Base-by-base conservation (phyloP, 64 coral and sea anemone genomes). In the Actinia tenebrosa region DNA sequence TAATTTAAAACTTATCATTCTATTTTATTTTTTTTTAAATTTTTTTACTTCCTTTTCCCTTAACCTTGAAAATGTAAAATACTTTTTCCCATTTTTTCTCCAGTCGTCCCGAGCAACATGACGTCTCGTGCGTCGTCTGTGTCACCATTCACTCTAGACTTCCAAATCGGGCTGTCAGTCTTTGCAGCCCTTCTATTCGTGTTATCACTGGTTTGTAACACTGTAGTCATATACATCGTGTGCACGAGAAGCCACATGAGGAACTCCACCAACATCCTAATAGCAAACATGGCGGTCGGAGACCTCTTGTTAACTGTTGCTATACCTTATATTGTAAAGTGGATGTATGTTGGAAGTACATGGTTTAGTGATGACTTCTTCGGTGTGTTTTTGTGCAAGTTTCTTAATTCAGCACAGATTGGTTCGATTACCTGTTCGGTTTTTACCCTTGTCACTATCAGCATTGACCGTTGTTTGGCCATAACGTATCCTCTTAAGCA, bases 261-360 rank as follows among this genome's bases (percentile, higher is more conserved):
- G 60, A 96, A 92, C 18, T 90, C 94, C 22, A 96, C 94, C 22
- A 96, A 96, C 55, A 93, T 96, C 50, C 88, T 96, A 0, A 96
- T 96, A 16, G 91, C 88, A 10, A 96, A 96, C 44, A 96, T 96
- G 94, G 94, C 94, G 0, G 60, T 88, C 19, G 94, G 82, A 46
- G 94, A 96, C 71, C 81, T 96, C 7, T 66, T 96, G 43, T 46
- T 96, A 56, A 89, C 94, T 43, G 44, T 84, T 16, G 56, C 89
- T 19, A 54, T 96, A 19, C 94, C 91, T 1, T 96, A 90, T 53
- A 16, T 96, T 1, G 53, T 88, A 8, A 96, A 93, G 59, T 96
- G 88, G 88, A n/a, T 96, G 22, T 96, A 82, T 46, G 91, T 96
- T 42, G 15, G 53, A 4, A 8, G 27, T 13, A n/a, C 56, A 0